Base-by-base conservation (phyloP, 2,797 vertebrate species). In the Sphenodon punctatus region DNA sequence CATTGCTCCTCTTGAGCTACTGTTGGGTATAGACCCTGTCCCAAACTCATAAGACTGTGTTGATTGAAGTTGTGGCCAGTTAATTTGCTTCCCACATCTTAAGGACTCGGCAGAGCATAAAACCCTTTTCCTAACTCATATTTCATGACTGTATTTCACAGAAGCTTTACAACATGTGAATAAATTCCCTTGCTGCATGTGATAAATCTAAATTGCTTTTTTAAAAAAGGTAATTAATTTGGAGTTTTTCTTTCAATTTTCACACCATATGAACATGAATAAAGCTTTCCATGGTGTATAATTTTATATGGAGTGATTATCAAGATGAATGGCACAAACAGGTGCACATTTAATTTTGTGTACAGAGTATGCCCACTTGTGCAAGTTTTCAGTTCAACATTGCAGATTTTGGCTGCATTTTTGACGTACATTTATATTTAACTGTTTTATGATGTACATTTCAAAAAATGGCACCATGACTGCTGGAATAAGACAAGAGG, bases 181-280 rank as follows among this genome's bases (percentile, higher is more conserved):
- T 66, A 93, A 92, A 93, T 89, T 93, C 83, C 73, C 78, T 82
- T 77, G 89, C 78, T 84, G 45, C 39, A 56, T 89, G 66, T 45
- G 68, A 92, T 91, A 93, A 93, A 93, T 90, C 82, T 87, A 87
- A 94, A 92, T 91, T 85, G 82, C 79, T 92, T 91, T 92, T 74
- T 94, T 92, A 90, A 84, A 90, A 92, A 93, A 92, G 84, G 80
- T 92, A 92, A 94, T 95, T 91, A 95, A 93, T 94, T 93, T 91
- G 86, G 92, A 92, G 88, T 94, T 95, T 95, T 94, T 84, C 85
- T 95, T 95, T 89, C 90, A 92, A 95, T 95, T 95, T 93, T 88
- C 89, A 92, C 83, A 94, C 89, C 80, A 82, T 89, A 89, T 89
- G 87, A 94, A 94, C 87, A 92, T 27, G 65, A 95, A 93, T 92